phyloP scores from a whole-genome alignment of 2,888 invertebrate species.

The Rotaria macrura region DNA sequence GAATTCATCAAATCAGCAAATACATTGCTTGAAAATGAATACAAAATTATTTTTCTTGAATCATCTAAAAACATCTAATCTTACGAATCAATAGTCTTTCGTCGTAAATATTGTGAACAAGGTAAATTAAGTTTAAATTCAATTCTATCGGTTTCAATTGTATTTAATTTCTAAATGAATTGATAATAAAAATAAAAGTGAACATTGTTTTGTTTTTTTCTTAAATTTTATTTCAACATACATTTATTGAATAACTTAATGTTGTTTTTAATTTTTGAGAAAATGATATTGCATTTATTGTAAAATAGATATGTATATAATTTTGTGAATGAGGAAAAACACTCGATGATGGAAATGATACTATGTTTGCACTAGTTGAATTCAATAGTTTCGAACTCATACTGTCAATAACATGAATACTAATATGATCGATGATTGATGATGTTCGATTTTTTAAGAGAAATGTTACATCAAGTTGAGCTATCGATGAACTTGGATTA shows the following conservation, averaged over 20 bases:
- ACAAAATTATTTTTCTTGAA: background rate
- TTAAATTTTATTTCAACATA: background rate
- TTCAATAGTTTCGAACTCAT: background rate
- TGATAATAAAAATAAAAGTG: background rate
- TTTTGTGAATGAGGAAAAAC: background rate
- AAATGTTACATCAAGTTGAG: slow-evolving; percentile 1
- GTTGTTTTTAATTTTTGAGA: slow-evolving; percentile 13
- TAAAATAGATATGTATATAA: background rate
- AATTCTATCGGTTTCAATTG: background rate
- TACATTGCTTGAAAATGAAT: background rate
- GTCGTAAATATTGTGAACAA: background rate
- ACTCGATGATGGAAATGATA: background rate
- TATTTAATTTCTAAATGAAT: background rate
- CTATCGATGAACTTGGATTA: background rate
- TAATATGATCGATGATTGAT: background rate
- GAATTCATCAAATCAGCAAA: background rate
- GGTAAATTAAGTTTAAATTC: slow-evolving; percentile 18
- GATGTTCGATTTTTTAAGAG: background rate
- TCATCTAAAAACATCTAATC: background rate
- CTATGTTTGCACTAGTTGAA: background rate
- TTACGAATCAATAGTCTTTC: background rate
- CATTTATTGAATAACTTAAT: background rate
- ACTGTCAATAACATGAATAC: background rate
- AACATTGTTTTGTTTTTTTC: background rate
- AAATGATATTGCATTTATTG: background rate